Conservation (phyloP, 2,113 vertebrate genomes). For the Girardinichthys multiradiatus region DNA sequence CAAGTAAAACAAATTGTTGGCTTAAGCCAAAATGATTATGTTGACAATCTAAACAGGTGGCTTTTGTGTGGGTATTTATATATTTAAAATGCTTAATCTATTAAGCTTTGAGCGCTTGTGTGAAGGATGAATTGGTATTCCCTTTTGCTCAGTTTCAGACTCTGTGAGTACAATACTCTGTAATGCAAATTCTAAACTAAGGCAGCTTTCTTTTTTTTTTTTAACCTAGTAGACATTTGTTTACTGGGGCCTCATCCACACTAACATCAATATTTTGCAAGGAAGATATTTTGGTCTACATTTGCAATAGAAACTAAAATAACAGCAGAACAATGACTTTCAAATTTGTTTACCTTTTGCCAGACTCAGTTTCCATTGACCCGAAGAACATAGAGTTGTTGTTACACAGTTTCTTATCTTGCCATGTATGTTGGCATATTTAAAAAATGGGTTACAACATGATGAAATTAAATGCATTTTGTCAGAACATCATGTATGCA, state of each 20-base stretch:
- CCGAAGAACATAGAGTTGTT: too few relatives aligned
- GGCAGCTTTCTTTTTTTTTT: neutral
- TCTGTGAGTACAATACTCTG: neutral
- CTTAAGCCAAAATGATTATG: neutral
- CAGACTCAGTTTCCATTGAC: too few relatives aligned
- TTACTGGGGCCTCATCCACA: slow-evolving; percentile 7
- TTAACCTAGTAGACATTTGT: slow-evolving; percentile 5
- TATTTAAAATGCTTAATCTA: neutral
- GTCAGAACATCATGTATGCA: too few relatives aligned
- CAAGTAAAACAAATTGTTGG: neutral
- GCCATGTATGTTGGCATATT: too few relatives aligned
- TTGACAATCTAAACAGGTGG: neutral
- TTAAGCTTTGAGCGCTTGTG: neutral
- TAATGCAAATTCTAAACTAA: neutral
- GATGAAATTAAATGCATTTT: too few relatives aligned
- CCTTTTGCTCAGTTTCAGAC: slow-evolving; percentile 4
- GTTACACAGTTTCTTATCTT: too few relatives aligned
- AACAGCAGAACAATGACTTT: too few relatives aligned
- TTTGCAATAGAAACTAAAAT: too few relatives aligned
- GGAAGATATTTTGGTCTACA: too few relatives aligned
- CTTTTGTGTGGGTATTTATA: slow-evolving; percentile 4
- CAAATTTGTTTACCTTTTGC: too few relatives aligned
- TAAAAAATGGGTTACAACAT: too few relatives aligned
- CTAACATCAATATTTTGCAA: too few relatives aligned
- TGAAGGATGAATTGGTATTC: slow-evolving; percentile 3